Percentiles rank a stretch among this genome's conserved stretches.
phyloP scores from a whole-genome alignment of 2,888 invertebrate genomes.

The Sthenelais limicola region DNA sequence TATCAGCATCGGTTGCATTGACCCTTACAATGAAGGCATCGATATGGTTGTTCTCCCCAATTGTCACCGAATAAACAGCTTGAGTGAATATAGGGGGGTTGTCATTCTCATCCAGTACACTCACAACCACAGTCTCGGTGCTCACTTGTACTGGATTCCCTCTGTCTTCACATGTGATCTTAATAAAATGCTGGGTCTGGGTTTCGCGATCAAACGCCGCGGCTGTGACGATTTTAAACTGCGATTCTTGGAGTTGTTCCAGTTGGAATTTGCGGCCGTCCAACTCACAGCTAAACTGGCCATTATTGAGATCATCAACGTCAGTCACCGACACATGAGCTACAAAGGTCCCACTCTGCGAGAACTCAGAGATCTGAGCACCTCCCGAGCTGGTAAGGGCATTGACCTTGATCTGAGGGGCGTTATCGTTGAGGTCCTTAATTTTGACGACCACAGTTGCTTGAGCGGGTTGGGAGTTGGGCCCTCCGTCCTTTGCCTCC shows the following conservation, averaged over 20 bases:
- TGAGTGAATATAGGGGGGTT: slow-evolving; percentile 19
- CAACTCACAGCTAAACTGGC: slow-evolving; percentile 2
- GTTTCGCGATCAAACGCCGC: slow-evolving; percentile 28
- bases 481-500: slow-evolving; percentile 46
- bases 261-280: slow-evolving; percentile 1
- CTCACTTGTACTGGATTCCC: slow-evolving; percentile 6
- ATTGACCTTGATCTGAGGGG: slow-evolving; percentile 86
- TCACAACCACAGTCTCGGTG: slow-evolving; percentile 18
- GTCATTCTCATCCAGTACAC: slow-evolving; percentile 37
- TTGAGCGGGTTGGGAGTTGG: slow-evolving; percentile 82
- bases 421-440: slow-evolving; percentile 88
- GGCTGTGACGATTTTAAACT: slow-evolving; percentile 37
- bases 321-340: slow-evolving; percentile 36
- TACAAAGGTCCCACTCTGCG: slow-evolving; percentile 21
- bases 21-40: slow-evolving; percentile 18
- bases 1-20: slow-evolving; percentile 35
- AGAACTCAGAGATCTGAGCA: slow-evolving; percentile 15
- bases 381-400: slow-evolving; percentile 74
- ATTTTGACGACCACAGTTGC: slow-evolving; percentile 75
- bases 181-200: neutral
- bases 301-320: slow-evolving; percentile 1
- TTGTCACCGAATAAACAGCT: neutral
- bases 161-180: slow-evolving; percentile 13
- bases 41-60: slow-evolving; percentile 34
- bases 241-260: slow-evolving; percentile 5